phyloP scores from a whole-genome alignment of 2,113 vertebrate genomes.

The Kryptolebias marmoratus region DNA sequence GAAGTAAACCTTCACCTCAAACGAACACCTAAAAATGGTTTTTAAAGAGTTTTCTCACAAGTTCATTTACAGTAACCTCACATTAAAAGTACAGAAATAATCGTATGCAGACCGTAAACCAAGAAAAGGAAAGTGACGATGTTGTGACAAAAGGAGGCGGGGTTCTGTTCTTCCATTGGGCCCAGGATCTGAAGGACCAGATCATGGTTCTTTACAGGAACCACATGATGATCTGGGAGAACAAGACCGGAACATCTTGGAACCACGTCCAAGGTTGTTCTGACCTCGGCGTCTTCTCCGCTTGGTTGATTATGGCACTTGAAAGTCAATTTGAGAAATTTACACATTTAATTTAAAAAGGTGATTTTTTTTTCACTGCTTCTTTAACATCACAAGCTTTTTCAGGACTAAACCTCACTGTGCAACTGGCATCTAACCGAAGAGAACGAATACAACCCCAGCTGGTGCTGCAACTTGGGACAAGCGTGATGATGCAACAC shows the following conservation, averaged over 20 bases:
- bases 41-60: background rate
- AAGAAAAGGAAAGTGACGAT: background rate
- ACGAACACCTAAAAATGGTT: constrained; percentile 28
- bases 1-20: constrained; percentile 12
- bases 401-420: constrained; percentile 46
- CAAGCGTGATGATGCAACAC: constrained; percentile 25
- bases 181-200: background rate
- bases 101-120: background rate
- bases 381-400: constrained; percentile 19
- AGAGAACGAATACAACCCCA: constrained; percentile 21
- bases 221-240: background rate
- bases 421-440: constrained; percentile 35
- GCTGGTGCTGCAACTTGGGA: constrained; percentile 25
- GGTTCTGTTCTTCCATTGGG: background rate
- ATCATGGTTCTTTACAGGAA: background rate
- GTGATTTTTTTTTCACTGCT: constrained; percentile 4
- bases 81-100: constrained; percentile 6
- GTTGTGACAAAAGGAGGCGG: background rate
- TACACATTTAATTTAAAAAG: constrained; percentile 44
- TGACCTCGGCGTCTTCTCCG: background rate
- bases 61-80: background rate
- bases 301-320: constrained; percentile 63
- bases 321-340: constrained; percentile 29
- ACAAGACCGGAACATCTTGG: background rate
- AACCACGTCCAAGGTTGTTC: background rate